Evolutionary conservation across 2,113 vertebrate species (phyloP).

Genomic region (Machaerirhynchus nigripectus): DNA sequence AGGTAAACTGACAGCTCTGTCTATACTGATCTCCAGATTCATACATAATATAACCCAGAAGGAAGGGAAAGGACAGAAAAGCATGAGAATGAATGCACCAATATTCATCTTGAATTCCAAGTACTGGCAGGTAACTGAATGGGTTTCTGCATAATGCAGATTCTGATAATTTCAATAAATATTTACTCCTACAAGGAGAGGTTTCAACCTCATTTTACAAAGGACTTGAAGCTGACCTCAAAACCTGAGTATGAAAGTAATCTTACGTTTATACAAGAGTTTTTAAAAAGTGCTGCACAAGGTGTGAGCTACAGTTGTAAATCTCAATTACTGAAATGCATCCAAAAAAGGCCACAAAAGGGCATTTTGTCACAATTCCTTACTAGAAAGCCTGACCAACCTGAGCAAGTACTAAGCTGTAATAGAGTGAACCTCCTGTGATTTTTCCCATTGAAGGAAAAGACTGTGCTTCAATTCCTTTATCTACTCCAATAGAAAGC

Average conservation of each 20-base stretch:
- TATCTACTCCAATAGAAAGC: neutral
- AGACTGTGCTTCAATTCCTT: neutral
- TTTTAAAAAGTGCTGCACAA: neutral
- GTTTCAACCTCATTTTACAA: neutral
- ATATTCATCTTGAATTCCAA: neutral
- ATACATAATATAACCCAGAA: neutral
- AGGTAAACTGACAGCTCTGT: neutral
- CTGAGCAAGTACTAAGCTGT: neutral
- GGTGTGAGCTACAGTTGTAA: neutral
- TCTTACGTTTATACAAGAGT: neutral
- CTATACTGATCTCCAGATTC: neutral
- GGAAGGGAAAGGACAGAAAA: neutral
- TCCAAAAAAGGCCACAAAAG: neutral
- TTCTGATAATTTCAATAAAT: neutral
- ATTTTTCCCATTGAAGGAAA: neutral
- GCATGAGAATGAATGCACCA: neutral
- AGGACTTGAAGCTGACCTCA: neutral
- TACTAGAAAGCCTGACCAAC: neutral
- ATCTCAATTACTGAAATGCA: neutral
- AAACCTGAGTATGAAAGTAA: neutral
- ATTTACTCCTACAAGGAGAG: neutral
- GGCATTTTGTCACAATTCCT: neutral
- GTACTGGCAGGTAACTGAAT: neutral
- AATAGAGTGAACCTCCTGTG: neutral
- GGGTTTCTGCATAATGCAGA: neutral